phyloP scores from a whole-genome alignment of 1,140 invertebrate genomes.

The Brachionus rotundiformis region DNA sequence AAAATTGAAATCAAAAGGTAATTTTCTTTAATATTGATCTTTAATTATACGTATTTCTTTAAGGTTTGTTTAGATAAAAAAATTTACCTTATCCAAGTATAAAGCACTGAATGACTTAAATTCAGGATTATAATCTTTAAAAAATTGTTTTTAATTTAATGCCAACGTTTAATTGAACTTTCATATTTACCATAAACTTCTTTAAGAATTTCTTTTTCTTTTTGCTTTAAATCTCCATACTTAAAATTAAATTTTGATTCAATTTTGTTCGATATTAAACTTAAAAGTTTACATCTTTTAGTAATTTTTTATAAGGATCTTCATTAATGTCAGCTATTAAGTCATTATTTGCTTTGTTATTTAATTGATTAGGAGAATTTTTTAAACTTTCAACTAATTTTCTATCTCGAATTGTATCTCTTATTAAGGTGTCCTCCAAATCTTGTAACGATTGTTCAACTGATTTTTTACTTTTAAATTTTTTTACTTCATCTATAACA shows the following conservation, averaged over 20 bases:
- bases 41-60: background rate
- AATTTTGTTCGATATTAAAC: background rate
- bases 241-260: background rate
- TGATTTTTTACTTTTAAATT: slow-evolving; percentile 32
- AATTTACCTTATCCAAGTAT: slow-evolving; percentile 41
- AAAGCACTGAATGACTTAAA: background rate
- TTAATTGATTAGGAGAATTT: background rate
- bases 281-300: slow-evolving; percentile 1
- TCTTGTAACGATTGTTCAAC: slow-evolving; percentile 46
- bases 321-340: background rate
- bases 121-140: slow-evolving; percentile 47
- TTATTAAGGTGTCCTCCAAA: slow-evolving; percentile 22
- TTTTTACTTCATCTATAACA: slow-evolving; percentile 43
- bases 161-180: background rate
- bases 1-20: background rate
- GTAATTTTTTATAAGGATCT: slow-evolving; percentile 25
- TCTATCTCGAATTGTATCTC: slow-evolving; percentile 48
- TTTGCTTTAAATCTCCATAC: slow-evolving; percentile 39
- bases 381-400: slow-evolving; percentile 7
- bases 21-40: background rate
- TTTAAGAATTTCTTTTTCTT: slow-evolving; percentile 42
- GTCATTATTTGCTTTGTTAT: background rate
- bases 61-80: background rate
- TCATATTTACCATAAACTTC: slow-evolving; percentile 52
- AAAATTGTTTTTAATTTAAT: background rate